A percentile compares a stretch with the other conserved stretches of the same genome.
These are phyloP conservation scores for Sebastes minor DNA, from an alignment of 2,797 vertebrate genomes.

Conservation along the genomic window DNA sequence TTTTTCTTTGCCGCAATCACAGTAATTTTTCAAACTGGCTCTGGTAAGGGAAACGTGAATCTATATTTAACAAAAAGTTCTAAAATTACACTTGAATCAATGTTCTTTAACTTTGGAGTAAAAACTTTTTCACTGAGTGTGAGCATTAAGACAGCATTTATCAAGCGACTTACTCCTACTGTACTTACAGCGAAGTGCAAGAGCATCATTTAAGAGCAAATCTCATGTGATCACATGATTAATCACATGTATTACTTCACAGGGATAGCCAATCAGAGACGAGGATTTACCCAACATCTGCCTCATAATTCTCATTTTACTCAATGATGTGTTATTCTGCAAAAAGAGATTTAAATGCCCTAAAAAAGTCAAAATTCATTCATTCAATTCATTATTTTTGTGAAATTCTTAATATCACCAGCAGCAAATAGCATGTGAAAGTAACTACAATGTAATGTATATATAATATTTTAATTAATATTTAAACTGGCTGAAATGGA, in stretches of 20 bases:
- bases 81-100: background rate
- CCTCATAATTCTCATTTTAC: accelerated
- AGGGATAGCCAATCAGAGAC: accelerated
- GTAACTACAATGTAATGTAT: background rate
- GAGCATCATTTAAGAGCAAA: background rate
- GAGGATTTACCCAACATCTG: background rate
- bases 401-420: background rate
- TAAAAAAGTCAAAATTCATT: background rate
- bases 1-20: background rate
- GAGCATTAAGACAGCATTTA: background rate
- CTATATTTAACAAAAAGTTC: background rate
- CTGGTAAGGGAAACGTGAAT: background rate
- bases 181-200: background rate
- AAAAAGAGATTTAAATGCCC: background rate
- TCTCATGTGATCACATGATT: background rate
- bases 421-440: background rate
- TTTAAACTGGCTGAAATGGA: background rate
- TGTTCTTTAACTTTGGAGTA: background rate
- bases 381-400: accelerated
- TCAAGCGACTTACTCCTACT: background rate
- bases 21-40: background rate
- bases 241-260: background rate
- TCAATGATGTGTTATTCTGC: background rate
- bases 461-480: background rate
- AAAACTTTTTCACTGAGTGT: background rate